Evolutionary conservation across 2,888 invertebrate species (phyloP), one percentile per base, ranked within the genome.

Genomic region (Chaitophorus viminalis): DNA sequence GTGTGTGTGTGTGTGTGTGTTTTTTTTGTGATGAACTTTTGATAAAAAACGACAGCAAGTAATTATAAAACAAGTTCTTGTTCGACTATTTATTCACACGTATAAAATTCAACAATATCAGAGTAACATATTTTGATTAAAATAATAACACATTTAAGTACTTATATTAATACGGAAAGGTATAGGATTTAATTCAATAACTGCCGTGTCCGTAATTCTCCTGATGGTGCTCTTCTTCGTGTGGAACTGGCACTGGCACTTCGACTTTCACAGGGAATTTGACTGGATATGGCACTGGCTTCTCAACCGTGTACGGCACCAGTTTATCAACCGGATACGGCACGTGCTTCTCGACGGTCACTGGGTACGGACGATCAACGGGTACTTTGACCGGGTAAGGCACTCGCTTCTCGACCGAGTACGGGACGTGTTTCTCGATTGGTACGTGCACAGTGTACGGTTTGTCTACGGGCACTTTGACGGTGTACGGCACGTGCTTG

Each of bases 261-360:
- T 89, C 90, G 60, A 90, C 90, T 79, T 89, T 89, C n/a, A 89
- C 88, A 17, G 94, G 95, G 39, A 95, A 95, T 91, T 96, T 95
- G 17, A 96, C 95, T 36, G 95, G 95, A 68, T 90, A 90, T 83
- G 90, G 90, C 79, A 94, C 93, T 14, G 94, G 95, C 46, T 95
- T 95, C 91, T 96, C 95, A 9, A 96, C 95, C 82, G 93, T 93
- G 90, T 94, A 94, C 52, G 96, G 96, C 89, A 95, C 95, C 68
- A 94, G 88, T 65, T 89, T 89, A 25, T 89, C 88, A 36, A 89
- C 90, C 89, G 95, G 90, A 91, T 95, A 95, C 2, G 95, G 95
- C 82, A 95, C 94, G 17, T 96, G 95, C 89, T 95, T 94, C 70
- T 96, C 95, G 60, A 96, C 94, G 90, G 95, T 94, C 8, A 96